phyloP scores from a whole-genome alignment of 2,113 vertebrate genomes.

The Lontra canadensis region DNA sequence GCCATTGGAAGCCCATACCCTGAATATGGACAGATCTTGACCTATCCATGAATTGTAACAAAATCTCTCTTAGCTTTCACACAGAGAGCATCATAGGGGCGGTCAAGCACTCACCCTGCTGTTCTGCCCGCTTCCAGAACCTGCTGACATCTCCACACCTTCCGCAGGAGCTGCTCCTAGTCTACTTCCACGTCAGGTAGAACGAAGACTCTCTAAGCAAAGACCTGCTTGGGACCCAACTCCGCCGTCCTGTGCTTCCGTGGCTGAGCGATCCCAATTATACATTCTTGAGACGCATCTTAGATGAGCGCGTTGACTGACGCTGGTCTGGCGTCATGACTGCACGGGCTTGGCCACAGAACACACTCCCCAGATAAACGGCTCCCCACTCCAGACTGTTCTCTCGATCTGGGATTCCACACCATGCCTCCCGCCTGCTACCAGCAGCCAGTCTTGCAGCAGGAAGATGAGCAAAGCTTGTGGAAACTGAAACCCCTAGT shows the following conservation, averaged over 20 bases:
- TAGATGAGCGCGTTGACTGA: background rate
- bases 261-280: conserved; percentile 27
- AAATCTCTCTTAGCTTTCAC: background rate
- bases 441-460: conserved; percentile 14
- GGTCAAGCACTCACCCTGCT: conserved; percentile 46
- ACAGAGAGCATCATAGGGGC: background rate
- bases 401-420: conserved; percentile 6
- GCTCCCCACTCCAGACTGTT: background rate
- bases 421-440: conserved; percentile 26
- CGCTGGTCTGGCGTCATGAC: conserved; percentile 31
- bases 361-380: background rate
- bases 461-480: conserved; percentile 43
- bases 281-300: background rate
- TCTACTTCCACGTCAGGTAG: background rate
- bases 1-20: background rate
- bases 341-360: background rate
- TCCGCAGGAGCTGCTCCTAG: background rate
- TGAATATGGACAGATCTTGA: background rate
- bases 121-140: background rate
- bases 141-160: background rate
- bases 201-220: background rate
- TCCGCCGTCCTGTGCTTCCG: background rate
- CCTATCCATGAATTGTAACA: background rate
- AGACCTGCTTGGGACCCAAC: background rate
- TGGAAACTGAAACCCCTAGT: conserved; percentile 66